Percentiles rank a stretch among this genome's conserved stretches.
These are phyloP conservation scores for Drosophila phalerata DNA, from an alignment of 2,888 invertebrate species.

Conservation along the genomic window DNA sequence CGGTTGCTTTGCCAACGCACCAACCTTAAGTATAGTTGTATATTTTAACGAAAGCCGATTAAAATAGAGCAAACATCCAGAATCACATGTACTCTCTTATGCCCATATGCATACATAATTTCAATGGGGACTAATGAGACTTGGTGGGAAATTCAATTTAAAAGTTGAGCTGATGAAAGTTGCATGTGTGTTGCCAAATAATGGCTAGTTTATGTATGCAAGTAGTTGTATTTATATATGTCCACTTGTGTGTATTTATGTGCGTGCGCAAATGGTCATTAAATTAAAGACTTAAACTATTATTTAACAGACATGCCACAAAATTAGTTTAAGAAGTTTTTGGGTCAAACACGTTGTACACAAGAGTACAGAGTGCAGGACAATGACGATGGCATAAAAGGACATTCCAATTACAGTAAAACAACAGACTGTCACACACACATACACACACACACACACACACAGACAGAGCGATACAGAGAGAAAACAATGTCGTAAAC, in stretches of 20 bases:
- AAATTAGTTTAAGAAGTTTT: constrained; percentile 76
- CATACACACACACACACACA: constrained; percentile 18
- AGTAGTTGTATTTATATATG: not conserved
- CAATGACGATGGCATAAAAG: constrained; percentile 54
- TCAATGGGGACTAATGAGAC: constrained; percentile 38
- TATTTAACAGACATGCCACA: constrained; percentile 77
- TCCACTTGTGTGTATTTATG: not conserved
- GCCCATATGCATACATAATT: constrained; percentile 22
- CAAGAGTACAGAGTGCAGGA: constrained; percentile 29
- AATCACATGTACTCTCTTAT: not conserved
- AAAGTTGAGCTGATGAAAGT: constrained; percentile 40
- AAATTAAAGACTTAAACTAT: constrained; percentile 80
- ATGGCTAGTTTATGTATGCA: constrained; percentile 11
- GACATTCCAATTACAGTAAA: constrained; percentile 72
- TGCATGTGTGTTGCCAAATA: constrained; percentile 10
- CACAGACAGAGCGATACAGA: constrained; percentile 4
- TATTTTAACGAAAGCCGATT: constrained; percentile 24
- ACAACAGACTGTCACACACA: constrained; percentile 47
- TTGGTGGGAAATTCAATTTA: constrained; percentile 52
- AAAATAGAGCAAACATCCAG: constrained; percentile 28
- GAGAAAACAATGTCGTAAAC: constrained; percentile 19
- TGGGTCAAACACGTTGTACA: constrained; percentile 46
- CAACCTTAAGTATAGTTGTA: constrained; percentile 22
- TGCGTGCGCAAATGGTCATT: constrained; percentile 32
- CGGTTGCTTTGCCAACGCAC: constrained; percentile 17